Evolutionary conservation across 1,140 invertebrate genomes (phyloP).

Genomic region (Drosophila watanabei): DNA sequence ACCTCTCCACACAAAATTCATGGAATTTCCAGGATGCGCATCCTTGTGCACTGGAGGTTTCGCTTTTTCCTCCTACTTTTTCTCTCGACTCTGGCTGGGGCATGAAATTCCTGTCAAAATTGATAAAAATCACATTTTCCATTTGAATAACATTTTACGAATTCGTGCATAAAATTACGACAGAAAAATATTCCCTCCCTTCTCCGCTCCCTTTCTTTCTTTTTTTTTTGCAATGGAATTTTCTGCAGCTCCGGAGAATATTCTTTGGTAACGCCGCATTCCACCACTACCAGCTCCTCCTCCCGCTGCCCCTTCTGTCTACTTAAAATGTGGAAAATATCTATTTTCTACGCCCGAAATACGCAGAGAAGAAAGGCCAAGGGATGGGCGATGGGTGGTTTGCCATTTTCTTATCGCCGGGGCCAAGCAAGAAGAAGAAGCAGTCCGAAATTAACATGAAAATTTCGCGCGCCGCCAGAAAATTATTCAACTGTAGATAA

Average conservation of each 20-base stretch:
- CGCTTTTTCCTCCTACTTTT: conserved; percentile 48
- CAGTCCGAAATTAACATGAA: conserved; percentile 69
- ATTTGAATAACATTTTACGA: conserved; percentile 85
- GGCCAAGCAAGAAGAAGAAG: conserved; percentile 38
- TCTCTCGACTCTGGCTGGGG: conserved; percentile 16
- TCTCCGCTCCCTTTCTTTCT: background rate
- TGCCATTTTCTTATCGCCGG: conserved; percentile 73
- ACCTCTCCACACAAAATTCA: conserved; percentile 34
- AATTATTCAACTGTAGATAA: conserved; percentile 82
- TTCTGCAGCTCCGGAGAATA: conserved; percentile 63
- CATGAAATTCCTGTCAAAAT: conserved; percentile 85
- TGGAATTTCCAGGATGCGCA: conserved; percentile 27
- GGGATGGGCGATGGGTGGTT: background rate
- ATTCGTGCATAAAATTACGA: conserved; percentile 85
- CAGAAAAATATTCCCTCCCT: conserved; percentile 27
- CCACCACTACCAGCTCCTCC: conserved; percentile 32
- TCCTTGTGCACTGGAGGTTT: conserved; percentile 37
- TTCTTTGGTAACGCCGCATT: conserved; percentile 75
- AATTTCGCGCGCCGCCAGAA: conserved; percentile 67
- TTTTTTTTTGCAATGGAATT: conserved; percentile 68
- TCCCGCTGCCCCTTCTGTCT: conserved; percentile 55
- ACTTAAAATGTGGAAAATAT: conserved; percentile 84
- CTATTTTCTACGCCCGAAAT: conserved; percentile 77
- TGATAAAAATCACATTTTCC: conserved; percentile 86
- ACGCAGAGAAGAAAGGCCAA: conserved; percentile 24